These are phyloP conservation scores for Phaethornis superciliosus DNA, from an alignment of 2,113 vertebrate species.

Conservation along the genomic window DNA sequence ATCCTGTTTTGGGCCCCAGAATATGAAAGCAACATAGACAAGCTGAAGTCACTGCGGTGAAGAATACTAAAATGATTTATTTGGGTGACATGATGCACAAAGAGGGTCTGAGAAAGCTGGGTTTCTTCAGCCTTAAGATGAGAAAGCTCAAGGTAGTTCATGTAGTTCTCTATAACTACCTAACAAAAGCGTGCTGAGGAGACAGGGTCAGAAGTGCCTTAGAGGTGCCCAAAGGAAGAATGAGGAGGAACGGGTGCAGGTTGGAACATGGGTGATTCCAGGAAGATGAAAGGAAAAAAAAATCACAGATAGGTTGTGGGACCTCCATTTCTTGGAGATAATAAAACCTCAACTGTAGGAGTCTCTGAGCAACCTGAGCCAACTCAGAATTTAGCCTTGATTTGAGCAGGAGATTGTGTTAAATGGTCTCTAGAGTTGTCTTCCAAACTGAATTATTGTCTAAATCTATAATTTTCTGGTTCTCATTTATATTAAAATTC, in stretches of 20 bases:
- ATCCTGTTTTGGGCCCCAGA: background rate
- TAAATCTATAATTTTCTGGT: background rate
- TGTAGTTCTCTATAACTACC: background rate
- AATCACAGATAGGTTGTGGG: background rate
- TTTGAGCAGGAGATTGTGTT: background rate
- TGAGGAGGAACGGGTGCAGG: background rate
- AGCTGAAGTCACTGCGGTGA: background rate
- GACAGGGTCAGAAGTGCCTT: background rate
- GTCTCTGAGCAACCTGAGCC: background rate
- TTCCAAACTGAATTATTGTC: background rate
- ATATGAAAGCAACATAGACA: background rate
- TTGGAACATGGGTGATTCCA: background rate
- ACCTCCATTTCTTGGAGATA: background rate
- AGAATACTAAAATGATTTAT: background rate
- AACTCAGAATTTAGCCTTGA: background rate
- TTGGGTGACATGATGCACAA: background rate
- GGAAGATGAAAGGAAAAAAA: background rate
- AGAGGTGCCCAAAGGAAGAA: background rate
- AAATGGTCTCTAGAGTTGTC: background rate
- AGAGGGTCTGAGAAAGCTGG: background rate
- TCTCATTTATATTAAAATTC: background rate
- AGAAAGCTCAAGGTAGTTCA: background rate
- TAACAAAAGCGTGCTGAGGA: background rate
- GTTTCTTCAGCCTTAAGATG: background rate
- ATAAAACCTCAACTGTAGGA: background rate